Evolutionary conservation across 2,888 invertebrate genomes (phyloP).

Genomic region (Chelonus formosanus): DNA sequence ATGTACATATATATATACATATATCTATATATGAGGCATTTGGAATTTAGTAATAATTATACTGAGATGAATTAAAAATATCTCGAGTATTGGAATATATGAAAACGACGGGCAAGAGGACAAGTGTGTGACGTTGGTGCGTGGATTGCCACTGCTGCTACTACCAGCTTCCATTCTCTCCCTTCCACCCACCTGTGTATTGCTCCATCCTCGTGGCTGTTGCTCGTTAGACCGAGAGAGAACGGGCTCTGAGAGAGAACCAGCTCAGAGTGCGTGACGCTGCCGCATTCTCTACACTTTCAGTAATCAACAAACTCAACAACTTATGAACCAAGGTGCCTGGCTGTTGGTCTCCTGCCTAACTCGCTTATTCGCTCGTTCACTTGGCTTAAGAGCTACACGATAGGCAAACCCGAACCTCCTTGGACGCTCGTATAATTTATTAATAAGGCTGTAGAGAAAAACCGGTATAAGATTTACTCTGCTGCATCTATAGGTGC

Average conservation of each 20-base stretch:
- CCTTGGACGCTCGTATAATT: slow-evolving; percentile 54
- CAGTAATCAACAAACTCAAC: slow-evolving; percentile 46
- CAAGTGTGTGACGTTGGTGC: background rate
- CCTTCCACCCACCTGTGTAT: slow-evolving; percentile 10
- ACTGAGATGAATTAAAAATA: no score
- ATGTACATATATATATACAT: slow-evolving; percentile 1
- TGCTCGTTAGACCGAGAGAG: slow-evolving; percentile 19
- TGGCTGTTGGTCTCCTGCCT: slow-evolving; percentile 18
- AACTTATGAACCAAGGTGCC: slow-evolving; percentile 43
- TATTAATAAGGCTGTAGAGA: slow-evolving; percentile 54
- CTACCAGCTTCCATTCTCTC: background rate
- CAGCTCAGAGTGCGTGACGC: slow-evolving; percentile 39
- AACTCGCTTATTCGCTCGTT: slow-evolving; percentile 26
- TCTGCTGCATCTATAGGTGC: slow-evolving; percentile 41
- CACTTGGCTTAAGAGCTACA: background rate
- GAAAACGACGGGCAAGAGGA: background rate
- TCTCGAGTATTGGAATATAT: background rate
- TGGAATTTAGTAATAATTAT: no score
- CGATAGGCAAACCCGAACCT: slow-evolving; percentile 46
- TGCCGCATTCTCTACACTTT: slow-evolving; percentile 48
- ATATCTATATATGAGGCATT: background rate
- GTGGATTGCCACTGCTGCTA: background rate
- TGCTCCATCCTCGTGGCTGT: slow-evolving; percentile 19
- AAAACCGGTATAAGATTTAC: slow-evolving; percentile 44
- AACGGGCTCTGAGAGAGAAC: slow-evolving; percentile 11